Evolutionary conservation across 1,140 invertebrate genomes (phyloP), one percentile per base, ranked within the genome.

Genomic region (Triops longicaudatus): DNA sequence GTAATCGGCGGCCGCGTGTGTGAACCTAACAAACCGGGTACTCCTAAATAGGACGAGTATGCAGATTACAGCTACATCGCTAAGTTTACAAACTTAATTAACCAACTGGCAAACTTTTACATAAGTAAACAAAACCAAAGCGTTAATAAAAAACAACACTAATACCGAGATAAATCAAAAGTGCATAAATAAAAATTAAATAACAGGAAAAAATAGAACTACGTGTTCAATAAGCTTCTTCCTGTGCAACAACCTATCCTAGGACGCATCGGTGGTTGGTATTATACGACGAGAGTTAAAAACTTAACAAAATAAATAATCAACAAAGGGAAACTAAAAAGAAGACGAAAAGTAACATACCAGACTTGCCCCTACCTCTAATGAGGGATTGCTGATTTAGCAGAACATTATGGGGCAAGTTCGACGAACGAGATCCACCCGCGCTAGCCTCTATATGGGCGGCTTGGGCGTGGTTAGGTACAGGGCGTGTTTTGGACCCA

Each of bases 361-460:
- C 50, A 63, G 50, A 63, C 22, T 63, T 63, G 43, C 44, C 72
- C 72, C 14, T 79, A 81, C 81, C 81, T 75, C 81, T 76, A n/a
- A 81, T 85, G 81, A 87, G 85, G 63, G 87, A 87, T 78, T 88
- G 87, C 79, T 89, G 88, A 22, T 88, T 87, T 83, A 88, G 86
- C 17, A 88, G 86, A 81, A 89, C 85, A 79, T 87, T 88, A 10
- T 87, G 84, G 42, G 86, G 84, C 81, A 88, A 85, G 26, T 85
- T 86, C 43, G 87, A 84, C 3, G 79, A 78, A 42, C 73, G 76
- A 28, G 79, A 74, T 26, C 78, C 78, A 63, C 79, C 79, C n/a
- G 80, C 26, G 12, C 75, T 76, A 41, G 76, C 78, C 84, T 86
- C 71, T 83, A 87, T 77, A 86, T 63, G 14, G 84, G 71, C 79